Base-by-base conservation (phyloP, 2,888 invertebrate genomes). In the Scaptomyza flava region DNA sequence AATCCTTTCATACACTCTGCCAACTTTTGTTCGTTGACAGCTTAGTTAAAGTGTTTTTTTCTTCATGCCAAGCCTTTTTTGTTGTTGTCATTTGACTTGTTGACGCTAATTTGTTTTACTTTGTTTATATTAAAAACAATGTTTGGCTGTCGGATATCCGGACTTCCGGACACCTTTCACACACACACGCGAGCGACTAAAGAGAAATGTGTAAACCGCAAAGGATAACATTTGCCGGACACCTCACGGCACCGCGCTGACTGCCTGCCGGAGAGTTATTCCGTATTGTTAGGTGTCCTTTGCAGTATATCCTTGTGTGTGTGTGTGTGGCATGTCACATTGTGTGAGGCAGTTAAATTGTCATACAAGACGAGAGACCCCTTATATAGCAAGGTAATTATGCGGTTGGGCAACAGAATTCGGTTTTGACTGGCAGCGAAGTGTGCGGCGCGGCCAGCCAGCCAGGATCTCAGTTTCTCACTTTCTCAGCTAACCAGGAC, bases 41-140 rank as follows among this genome's bases (percentile, higher is more conserved):
- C 63, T 46, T 46, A 43, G 31, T 48, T n/a, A 3, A 46, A 51
- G 51, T 56, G 65, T 56, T 58, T 42, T 50, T 63, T 17, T 11
- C 30, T 30, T 30, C 33, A 14, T 7, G 23, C 27, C 30, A 50
- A 45, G 53, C 51, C 56, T 31, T 38, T 33, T 31, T 36, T 62
- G 30, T 43, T 12, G n/a, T 17, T 46, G 62, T 54, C 51, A 56
- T 53, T 33, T 70, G 62, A 63, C 71, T 68, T 70, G 67, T 70
- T 74, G 68, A 53, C 64, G 80, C 82, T 87, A 84, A 87, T 88
- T 87, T 83, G 81, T 85, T 85, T 80, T 76, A 85, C 81, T 87
- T 87, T 87, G 89, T 83, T 87, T 89, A 83, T 88, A 83, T 83
- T 85, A 83, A 77, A 88, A 87, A 81, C 77, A 88, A 69, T 81